phyloP scores from a whole-genome alignment of 1,140 invertebrate genomes.

The Steinernema feltiae region DNA sequence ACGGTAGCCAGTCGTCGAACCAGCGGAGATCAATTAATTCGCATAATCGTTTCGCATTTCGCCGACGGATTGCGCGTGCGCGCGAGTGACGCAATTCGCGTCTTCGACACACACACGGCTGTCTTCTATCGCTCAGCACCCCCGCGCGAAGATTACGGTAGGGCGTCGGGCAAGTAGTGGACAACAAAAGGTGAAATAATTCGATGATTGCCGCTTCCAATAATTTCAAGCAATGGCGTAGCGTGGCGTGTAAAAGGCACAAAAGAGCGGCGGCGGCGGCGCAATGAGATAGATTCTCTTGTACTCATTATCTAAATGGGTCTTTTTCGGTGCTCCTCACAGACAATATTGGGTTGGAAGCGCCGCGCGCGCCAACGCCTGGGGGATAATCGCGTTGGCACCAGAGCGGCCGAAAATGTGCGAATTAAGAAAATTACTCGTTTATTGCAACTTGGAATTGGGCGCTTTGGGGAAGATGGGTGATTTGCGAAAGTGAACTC shows the following conservation, averaged over 20 bases:
- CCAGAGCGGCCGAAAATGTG: background rate
- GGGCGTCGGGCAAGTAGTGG: background rate
- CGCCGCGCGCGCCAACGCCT: background rate
- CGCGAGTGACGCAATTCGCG: constrained; percentile 12
- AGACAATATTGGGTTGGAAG: background rate
- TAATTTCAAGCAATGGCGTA: background rate
- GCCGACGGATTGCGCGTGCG: background rate
- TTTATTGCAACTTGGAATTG: constrained; percentile 7
- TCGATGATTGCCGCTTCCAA: background rate
- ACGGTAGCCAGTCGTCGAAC: background rate
- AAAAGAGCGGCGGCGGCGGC: no score
- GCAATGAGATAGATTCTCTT: background rate
- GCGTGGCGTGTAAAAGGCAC: no score
- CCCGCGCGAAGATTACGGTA: background rate
- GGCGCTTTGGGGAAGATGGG: background rate
- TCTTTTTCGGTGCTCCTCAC: background rate
- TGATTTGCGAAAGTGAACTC: constrained; percentile 7
- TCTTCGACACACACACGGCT: background rate
- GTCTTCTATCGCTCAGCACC: background rate
- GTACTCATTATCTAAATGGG: constrained; percentile 12
- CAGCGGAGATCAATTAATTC: constrained; percentile 3
- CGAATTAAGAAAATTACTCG: constrained; percentile 9
- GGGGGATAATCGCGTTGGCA: constrained; percentile 4
- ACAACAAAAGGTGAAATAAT: constrained; percentile 2
- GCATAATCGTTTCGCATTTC: constrained; percentile 7